Conservation (phyloP, 2,888 invertebrate species). For the Macrophya annulata region DNA sequence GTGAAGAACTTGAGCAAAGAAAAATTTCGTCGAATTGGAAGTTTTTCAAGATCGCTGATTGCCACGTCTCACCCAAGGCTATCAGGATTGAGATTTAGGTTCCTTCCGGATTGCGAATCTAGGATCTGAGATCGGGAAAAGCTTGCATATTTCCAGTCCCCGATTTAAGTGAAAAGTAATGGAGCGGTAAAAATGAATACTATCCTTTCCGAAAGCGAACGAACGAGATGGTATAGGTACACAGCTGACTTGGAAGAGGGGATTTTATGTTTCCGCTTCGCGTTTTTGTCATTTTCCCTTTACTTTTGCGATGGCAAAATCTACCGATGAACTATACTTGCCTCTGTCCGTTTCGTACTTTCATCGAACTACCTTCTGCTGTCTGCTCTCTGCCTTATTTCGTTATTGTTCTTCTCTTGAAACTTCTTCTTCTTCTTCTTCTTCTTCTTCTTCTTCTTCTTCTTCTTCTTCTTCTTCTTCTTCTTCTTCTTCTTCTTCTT, state of each 20-base stretch:
- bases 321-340: constrained; percentile 31
- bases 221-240: constrained; percentile 31
- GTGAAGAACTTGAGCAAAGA: background rate
- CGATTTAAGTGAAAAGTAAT: constrained; percentile 43
- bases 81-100: constrained; percentile 34
- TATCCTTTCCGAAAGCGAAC: constrained; percentile 36
- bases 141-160: constrained; percentile 43
- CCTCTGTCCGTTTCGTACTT: constrained; percentile 26
- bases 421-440: constrained; percentile 21
- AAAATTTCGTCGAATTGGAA: constrained; percentile 30
- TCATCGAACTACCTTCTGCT: background rate
- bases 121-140: constrained; percentile 39
- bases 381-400: background rate
- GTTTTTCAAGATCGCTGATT: constrained; percentile 40
- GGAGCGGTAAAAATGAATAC: constrained; percentile 53
- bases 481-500: constrained; percentile 24
- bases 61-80: constrained; percentile 38
- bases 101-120: constrained; percentile 40
- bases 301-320: constrained; percentile 18
- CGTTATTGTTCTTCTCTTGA: background rate
- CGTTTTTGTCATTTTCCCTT: constrained; percentile 9
- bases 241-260: constrained; percentile 15
- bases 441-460: too few species aligned
- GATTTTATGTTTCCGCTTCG: constrained; percentile 27
- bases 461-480: background rate